Evolutionary conservation across 2,113 vertebrate genomes (phyloP).

Genomic region (Psilopogon haemacephalus): DNA sequence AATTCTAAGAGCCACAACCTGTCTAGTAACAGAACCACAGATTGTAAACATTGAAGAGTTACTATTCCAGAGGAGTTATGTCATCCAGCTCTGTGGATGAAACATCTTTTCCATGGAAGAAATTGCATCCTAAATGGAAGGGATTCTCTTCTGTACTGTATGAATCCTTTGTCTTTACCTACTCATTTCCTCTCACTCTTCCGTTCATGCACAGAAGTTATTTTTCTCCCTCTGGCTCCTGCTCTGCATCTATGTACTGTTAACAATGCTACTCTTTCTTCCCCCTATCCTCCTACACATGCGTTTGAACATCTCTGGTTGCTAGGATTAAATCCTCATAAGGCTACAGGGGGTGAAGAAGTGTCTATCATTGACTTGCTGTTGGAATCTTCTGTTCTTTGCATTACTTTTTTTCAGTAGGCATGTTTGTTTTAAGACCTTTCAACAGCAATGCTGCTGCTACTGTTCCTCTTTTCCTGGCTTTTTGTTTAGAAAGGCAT

Average conservation of each 20-base stretch:
- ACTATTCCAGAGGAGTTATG: neutral
- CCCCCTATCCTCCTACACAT: neutral
- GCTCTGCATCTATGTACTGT: neutral
- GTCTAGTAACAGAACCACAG: neutral
- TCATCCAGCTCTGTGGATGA: slow-evolving; percentile 12
- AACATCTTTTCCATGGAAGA: slow-evolving; percentile 54
- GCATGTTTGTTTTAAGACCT: neutral
- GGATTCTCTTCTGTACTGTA: slow-evolving; percentile 11
- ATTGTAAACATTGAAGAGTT: slow-evolving; percentile 11
- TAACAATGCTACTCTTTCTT: slow-evolving; percentile 26
- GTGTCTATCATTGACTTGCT: neutral
- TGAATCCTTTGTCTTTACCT: slow-evolving; percentile 37
- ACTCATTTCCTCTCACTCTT: slow-evolving; percentile 44
- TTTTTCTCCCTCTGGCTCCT: slow-evolving; percentile 27
- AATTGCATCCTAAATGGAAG: neutral
- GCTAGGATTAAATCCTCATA: neutral
- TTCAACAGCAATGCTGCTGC: neutral
- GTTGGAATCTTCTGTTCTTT: neutral
- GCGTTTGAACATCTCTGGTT: neutral
- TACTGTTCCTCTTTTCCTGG: neutral
- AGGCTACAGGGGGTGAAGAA: neutral
- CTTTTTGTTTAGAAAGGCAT: neutral
- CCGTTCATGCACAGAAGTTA: neutral
- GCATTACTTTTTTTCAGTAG: neutral
- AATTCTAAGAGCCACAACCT: neutral